phyloP scores from a whole-genome alignment of 2,888 invertebrate genomes.

The Parochlus steinenii region DNA sequence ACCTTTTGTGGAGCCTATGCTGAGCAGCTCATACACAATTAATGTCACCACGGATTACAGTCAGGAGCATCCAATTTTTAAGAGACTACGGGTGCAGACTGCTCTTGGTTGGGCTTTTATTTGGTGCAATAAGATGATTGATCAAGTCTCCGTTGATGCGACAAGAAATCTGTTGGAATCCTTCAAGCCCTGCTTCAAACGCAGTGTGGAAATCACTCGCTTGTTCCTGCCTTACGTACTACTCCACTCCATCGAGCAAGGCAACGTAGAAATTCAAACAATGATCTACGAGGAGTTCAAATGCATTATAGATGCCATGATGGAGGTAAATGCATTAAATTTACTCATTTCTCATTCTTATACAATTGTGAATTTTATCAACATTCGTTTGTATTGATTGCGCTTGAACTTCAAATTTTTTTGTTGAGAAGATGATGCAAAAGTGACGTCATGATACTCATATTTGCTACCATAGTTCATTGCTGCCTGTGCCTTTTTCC shows the following conservation, averaged over 20 bases:
- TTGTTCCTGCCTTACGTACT: constrained; percentile 61
- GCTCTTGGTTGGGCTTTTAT: constrained; percentile 61
- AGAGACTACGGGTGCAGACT: constrained; percentile 46
- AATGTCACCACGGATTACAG: constrained; percentile 31
- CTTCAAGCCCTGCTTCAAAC: constrained; percentile 57
- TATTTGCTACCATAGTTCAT: too few species aligned
- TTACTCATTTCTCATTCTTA: too few species aligned
- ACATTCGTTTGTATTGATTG: too few species aligned
- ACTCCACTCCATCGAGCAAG: constrained; percentile 42
- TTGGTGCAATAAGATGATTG: constrained; percentile 56
- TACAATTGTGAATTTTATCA: too few species aligned
- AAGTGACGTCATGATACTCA: too few species aligned
- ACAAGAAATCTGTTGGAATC: constrained; percentile 45
- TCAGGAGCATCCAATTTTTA: constrained; percentile 42
- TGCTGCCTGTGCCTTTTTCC: too few species aligned
- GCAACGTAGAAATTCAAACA: constrained; percentile 26
- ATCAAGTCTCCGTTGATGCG: constrained; percentile 39
- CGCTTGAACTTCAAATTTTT: too few species aligned
- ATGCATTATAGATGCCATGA: constrained; percentile 32
- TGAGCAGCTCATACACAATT: constrained; percentile 48
- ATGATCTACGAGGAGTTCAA: constrained; percentile 38
- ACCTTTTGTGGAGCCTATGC: constrained; percentile 57
- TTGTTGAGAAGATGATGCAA: too few species aligned
- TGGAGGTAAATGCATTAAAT: not conserved
- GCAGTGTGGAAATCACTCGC: constrained; percentile 52